Percentiles rank a stretch among this genome's conserved stretches.
These are phyloP conservation scores for Ips typographus DNA, from an alignment of 1,140 invertebrate genomes.

Conservation along the genomic window DNA sequence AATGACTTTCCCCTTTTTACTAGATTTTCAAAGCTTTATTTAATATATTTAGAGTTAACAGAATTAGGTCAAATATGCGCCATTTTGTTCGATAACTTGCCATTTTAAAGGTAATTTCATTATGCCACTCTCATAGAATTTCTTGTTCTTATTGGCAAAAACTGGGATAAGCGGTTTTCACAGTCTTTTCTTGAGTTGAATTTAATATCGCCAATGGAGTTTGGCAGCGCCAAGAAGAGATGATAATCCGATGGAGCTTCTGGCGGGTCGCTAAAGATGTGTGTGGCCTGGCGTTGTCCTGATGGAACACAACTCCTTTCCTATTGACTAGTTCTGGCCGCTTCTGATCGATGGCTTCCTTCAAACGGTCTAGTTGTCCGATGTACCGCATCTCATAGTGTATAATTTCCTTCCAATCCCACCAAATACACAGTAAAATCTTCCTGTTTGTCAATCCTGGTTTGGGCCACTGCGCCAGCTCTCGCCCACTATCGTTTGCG, in stretches of 20 bases:
- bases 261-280: too few species aligned
- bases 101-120: slow-evolving; percentile 5
- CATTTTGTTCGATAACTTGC: background rate
- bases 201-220: background rate
- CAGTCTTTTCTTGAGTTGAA: background rate
- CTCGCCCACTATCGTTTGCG: too few species aligned
- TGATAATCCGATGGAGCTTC: background rate
- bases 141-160: background rate
- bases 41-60: slow-evolving; percentile 1
- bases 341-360: too few species aligned
- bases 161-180: background rate
- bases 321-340: too few species aligned
- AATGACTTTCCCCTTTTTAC: background rate
- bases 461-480: too few species aligned
- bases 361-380: too few species aligned
- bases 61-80: background rate
- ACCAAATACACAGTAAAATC: too few species aligned
- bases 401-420: too few species aligned
- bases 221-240: background rate
- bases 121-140: background rate
- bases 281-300: too few species aligned
- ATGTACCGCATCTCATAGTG: too few species aligned
- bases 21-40: slow-evolving; percentile 1
- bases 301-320: too few species aligned
- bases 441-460: too few species aligned